Evolutionary conservation across 2,888 invertebrate species (phyloP), one percentile per base, ranked within the genome.

Genomic region (Scaptomyza polygonia): DNA sequence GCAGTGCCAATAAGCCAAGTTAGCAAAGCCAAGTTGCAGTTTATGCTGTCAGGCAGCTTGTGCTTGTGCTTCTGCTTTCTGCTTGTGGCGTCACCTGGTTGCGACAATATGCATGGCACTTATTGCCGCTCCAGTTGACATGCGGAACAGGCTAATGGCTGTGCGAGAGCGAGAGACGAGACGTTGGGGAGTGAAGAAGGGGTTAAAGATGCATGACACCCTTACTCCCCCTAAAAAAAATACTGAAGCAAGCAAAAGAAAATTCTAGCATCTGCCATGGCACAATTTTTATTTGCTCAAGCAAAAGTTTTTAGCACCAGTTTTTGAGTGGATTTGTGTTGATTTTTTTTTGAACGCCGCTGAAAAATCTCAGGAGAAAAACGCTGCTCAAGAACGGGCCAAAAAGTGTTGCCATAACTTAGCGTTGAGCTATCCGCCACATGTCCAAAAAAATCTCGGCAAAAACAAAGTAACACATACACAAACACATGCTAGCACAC

Each of bases 111-210:
- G 86, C 76, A 72, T 79, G 88, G 66, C 88, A 86, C 86, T 84
- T 84, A 84, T 88, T 88, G 86, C 84, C 86, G 83, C 81, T 86
- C 69, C 84, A 72, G 77, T 83, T 84, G 77, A 88, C 74, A 83
- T 74, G 70, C 67, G 59, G 77, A 56, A 53, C 56, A 44, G 47
- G 47, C 70, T 69, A 73, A 69, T 73, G 64, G 67, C 39, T 27
- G 16, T 40, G 14, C 1, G 3, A 14, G 36, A 5, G 9, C 1
- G 32, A 5, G n/a, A 36, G 36, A 3, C 14, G 7, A 14, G 36
- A 3, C 14, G 7, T 11, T 2, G 1, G 29, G 12, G 1, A 2
- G 7, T 1, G 9, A 6, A 12, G 12, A 5, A 11, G 16, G 47
- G 25, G 5, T 16, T 9, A 36, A 14, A 36, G 36, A 14, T 36